Conservation (phyloP, 2,113 vertebrate genomes). For the Potamarius usumacintae region DNA sequence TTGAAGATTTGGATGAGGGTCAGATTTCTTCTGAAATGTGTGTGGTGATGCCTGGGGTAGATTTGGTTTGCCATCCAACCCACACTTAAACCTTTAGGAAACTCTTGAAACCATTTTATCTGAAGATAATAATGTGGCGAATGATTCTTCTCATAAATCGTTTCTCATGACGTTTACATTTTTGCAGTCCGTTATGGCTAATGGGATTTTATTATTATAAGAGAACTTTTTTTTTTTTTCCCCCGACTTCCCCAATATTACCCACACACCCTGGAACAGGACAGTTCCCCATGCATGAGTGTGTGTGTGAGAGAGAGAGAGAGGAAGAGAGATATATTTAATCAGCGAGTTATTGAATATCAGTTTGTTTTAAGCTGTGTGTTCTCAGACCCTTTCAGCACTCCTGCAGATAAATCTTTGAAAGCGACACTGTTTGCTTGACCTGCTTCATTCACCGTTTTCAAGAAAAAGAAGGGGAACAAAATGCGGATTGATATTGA, state of each 20-base stretch:
- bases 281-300: background rate
- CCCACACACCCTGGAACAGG: background rate
- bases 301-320: background rate
- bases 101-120: too few relatives aligned
- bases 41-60: background rate
- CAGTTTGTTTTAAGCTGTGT: background rate
- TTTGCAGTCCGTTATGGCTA: background rate
- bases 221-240: background rate
- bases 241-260: background rate
- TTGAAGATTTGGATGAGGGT: background rate
- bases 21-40: background rate
- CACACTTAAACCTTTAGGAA: background rate
- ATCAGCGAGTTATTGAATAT: background rate
- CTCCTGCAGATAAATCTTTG: conserved; percentile 1
- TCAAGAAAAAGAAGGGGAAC: background rate
- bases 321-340: background rate
- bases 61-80: background rate
- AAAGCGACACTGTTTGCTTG: conserved; percentile 12
- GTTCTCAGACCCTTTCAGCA: background rate
- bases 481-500: background rate
- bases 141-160: background rate
- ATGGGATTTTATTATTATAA: background rate
- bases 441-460: background rate
- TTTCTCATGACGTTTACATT: background rate
- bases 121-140: background rate